phyloP scores from a whole-genome alignment of 2,797 vertebrate genomes.

The Cetoscarus ocellatus region DNA sequence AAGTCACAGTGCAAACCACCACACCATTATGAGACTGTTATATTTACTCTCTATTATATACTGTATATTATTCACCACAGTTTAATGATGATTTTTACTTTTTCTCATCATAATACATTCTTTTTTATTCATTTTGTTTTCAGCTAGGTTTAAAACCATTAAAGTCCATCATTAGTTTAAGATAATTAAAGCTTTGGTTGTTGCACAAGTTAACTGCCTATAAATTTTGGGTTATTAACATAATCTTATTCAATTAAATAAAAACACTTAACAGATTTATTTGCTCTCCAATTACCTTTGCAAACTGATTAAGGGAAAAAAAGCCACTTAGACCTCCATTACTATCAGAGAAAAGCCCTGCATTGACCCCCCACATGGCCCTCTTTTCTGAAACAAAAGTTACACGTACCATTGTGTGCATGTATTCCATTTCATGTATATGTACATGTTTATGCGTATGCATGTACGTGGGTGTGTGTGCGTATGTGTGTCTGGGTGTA shows the following conservation, averaged over 20 bases:
- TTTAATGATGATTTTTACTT: too few species aligned
- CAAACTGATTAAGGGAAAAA: neutral
- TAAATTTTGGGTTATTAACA: neutral
- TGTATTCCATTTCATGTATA: conserved; percentile 3
- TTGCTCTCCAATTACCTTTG: neutral
- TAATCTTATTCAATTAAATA: neutral
- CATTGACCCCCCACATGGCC: neutral
- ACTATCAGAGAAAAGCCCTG: neutral
- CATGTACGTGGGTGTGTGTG: neutral
- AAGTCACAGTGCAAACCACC: too few species aligned
- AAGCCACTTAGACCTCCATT: neutral
- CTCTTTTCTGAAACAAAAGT: conserved; percentile 7
- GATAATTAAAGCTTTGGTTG: neutral
- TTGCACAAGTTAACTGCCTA: neutral
- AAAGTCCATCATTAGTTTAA: neutral
- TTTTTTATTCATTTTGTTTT: too few species aligned
- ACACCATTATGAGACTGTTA: too few species aligned
- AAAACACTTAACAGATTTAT: neutral
- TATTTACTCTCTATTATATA: too few species aligned
- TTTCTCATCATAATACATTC: too few species aligned
- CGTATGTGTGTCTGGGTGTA: conserved; percentile 19
- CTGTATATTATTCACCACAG: too few species aligned
- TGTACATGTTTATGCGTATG: neutral
- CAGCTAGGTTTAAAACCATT: too few species aligned
- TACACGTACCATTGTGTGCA: neutral